A percentile compares a stretch with the other conserved stretches of the same genome.
Evolutionary conservation across 2,797 vertebrate species (phyloP).

Genomic region (Hippopotamyrus pictus): DNA sequence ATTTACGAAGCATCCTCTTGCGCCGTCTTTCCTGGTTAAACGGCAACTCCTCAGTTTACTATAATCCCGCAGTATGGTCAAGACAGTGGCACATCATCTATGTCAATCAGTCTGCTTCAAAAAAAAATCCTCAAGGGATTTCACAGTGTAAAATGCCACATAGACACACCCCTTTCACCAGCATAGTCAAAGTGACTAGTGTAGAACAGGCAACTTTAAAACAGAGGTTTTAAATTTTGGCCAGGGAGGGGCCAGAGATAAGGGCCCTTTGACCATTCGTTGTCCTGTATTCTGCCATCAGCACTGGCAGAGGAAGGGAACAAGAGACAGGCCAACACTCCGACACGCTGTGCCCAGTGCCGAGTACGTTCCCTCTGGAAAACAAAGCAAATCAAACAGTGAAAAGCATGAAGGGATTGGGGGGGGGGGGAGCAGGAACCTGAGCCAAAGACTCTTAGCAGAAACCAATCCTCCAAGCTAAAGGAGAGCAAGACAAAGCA

Average conservation of each 20-base stretch:
- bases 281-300: conserved; percentile 22
- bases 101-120: conserved; percentile 23
- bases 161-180: background rate
- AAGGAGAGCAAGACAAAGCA: conserved; percentile 28
- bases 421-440: conserved; percentile 6
- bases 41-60: conserved; percentile 13
- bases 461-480: conserved; percentile 27
- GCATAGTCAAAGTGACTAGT: conserved; percentile 30
- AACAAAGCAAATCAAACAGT: conserved; percentile 32
- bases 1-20: conserved; percentile 30
- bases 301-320: background rate
- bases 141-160: conserved; percentile 50
- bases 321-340: conserved; percentile 27
- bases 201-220: conserved; percentile 14
- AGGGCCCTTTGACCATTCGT: conserved; percentile 14
- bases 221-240: background rate
- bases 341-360: conserved; percentile 30
- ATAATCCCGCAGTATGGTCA: conserved; percentile 27
- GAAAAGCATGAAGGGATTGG: conserved; percentile 19
- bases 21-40: conserved; percentile 22
- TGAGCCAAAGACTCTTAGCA: conserved; percentile 24
- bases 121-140: conserved; percentile 34
- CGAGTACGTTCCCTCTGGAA: conserved; percentile 43
- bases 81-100: conserved; percentile 33
- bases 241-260: background rate